Base-by-base conservation (phyloP, 2,797 vertebrate genomes). In the Acipenser oxyrinchus region DNA sequence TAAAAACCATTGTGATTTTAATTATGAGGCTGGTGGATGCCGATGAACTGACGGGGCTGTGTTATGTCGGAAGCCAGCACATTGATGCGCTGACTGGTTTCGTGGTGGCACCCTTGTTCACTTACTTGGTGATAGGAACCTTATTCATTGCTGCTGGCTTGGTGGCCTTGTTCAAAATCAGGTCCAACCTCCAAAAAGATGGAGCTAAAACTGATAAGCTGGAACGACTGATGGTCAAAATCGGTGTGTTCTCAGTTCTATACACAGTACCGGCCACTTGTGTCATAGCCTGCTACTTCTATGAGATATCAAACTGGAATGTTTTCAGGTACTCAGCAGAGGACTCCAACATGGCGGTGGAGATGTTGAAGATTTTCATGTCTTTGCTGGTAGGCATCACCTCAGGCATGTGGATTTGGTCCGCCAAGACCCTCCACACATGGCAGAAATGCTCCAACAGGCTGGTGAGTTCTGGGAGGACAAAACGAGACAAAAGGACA, bases 391-490 rank as follows among this genome's bases (percentile, higher is more conserved):
- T 98, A 71, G 96, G 96, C 74, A 97, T 99, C 82, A 98, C 97
- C 0, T 98, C 96, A 0, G 94, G 97, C 72, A 99, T 99, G 96
- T 99, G 96, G 96, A 97, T 99, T 81, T 99, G 96, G 96, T 99
- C 96, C 0, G 96, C 95, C 64, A 99, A 99, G 79, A 99, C 96
- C 4, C 89, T 99, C 60, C 95, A 98, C 84, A 98, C 96, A 0
- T 98, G 97, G 97, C 94, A 96, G 79, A 95, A 94, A 75, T 98
- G 97, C 83, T 93, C 95, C 0, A 87, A 91, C 69, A 90, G 93
- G 74, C 82, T 99, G 72, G 88, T 98, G 77, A 92, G 90, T 80
- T 93, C 94, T 6, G 90, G 94, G 76, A 88, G 89, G 77, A 91
- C 90, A 70, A 91, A 94, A 65, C 85, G 90, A 52, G 89, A 91